Percentiles rank a stretch among this genome's conserved stretches.
Evolutionary conservation across 2,797 vertebrate genomes (phyloP).

Genomic region (Lithobates sylvaticus): DNA sequence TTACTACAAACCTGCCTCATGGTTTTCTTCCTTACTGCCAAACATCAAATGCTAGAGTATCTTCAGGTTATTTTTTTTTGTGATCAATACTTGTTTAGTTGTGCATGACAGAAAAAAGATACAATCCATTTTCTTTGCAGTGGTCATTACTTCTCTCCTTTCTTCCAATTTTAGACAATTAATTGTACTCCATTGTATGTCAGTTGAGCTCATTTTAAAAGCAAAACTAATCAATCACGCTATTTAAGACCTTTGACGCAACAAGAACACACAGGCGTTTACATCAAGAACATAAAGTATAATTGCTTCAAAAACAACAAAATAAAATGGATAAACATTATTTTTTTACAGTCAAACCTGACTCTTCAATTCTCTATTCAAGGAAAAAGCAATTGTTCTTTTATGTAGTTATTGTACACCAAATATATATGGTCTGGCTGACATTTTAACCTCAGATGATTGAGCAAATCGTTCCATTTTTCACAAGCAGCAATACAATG

Average conservation of each 20-base stretch:
- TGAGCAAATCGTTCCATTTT: too few species aligned
- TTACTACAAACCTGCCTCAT: conserved; percentile 4
- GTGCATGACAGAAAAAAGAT: conserved; percentile 59
- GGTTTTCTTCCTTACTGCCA: conserved; percentile 15
- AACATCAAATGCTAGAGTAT: conserved; percentile 35
- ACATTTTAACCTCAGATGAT: too few species aligned
- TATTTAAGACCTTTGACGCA: conserved; percentile 31
- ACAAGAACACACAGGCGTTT: background rate
- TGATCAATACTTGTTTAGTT: conserved; percentile 56
- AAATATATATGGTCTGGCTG: background rate
- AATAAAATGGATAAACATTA: background rate
- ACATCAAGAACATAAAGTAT: background rate
- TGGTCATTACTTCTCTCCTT: conserved; percentile 51
- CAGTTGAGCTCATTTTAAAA: conserved; percentile 55
- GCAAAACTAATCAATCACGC: conserved; percentile 43
- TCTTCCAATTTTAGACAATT: conserved; percentile 49
- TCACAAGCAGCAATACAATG: too few species aligned
- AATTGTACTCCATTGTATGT: conserved; percentile 53
- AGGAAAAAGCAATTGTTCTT: background rate
- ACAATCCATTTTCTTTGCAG: conserved; percentile 54
- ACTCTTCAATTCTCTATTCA: background rate
- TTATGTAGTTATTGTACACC: background rate
- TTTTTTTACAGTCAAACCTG: background rate
- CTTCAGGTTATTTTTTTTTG: conserved; percentile 39
- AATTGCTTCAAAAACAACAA: background rate